Conservation (phyloP, 2,113 vertebrate species). For the Mixornis gularis region DNA sequence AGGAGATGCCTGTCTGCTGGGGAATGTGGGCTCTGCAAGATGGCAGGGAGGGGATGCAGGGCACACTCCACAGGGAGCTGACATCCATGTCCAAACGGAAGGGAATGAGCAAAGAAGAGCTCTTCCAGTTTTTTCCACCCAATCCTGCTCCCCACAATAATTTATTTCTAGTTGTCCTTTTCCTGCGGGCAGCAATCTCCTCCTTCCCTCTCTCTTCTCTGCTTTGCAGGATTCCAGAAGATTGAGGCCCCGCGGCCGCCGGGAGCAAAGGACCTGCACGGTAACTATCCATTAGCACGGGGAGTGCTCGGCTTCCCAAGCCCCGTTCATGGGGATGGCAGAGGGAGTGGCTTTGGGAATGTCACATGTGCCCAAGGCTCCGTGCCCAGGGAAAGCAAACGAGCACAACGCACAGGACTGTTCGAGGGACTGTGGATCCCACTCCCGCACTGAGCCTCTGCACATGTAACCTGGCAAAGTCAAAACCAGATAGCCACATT, state of each 20-base stretch:
- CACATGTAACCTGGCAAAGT: not conserved
- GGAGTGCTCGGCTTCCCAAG: rapidly evolving
- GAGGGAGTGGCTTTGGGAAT: not conserved
- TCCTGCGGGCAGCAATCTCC: not conserved
- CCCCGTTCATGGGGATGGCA: not conserved
- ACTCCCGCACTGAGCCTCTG: not conserved
- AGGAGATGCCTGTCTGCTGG: not conserved
- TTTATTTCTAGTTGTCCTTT: not conserved
- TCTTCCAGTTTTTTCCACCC: not conserved
- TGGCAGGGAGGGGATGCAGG: rapidly evolving
- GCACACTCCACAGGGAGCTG: rapidly evolving
- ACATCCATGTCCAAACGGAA: rapidly evolving
- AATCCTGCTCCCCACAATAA: not conserved
- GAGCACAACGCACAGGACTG: not conserved
- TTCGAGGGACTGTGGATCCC: not conserved
- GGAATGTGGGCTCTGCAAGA: not conserved
- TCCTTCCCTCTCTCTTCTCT: not conserved
- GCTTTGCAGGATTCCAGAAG: slow-evolving; percentile 59
- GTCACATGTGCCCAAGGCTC: not conserved
- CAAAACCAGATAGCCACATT: not conserved
- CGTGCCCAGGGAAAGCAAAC: not conserved
- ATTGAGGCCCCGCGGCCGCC: slow-evolving; percentile 48
- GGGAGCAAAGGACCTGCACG: slow-evolving; percentile 60
- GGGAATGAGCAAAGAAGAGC: not conserved
- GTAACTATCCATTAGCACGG: not conserved